Evolutionary conservation across 1,140 invertebrate genomes (phyloP).

Genomic region (Anastrepha ludens): DNA sequence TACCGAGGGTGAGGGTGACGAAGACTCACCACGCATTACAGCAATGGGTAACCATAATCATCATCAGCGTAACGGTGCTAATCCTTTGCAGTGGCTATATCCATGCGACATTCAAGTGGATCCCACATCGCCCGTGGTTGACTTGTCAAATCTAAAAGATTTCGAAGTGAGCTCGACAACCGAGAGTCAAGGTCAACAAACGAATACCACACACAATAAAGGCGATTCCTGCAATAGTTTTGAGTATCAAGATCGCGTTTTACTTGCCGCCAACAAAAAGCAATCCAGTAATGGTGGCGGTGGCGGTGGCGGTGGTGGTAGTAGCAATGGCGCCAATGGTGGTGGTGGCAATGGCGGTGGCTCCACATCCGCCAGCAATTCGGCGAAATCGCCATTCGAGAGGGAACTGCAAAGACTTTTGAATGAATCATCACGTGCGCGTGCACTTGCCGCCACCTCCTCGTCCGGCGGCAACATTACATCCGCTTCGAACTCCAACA

Average conservation of each 20-base stretch:
- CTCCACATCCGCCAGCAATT: slow-evolving; percentile 18
- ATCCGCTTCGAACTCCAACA: slow-evolving; percentile 55
- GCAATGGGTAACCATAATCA: slow-evolving; percentile 31
- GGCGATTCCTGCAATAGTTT: slow-evolving; percentile 81
- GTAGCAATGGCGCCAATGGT: background rate
- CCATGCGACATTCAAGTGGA: slow-evolving; percentile 79
- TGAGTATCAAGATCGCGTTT: slow-evolving; percentile 74
- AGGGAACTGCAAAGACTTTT: slow-evolving; percentile 84
- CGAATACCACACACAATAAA: slow-evolving; percentile 75
- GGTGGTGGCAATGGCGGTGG: slow-evolving; percentile 26
- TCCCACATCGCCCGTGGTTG: slow-evolving; percentile 67
- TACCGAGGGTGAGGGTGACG: slow-evolving; percentile 75
- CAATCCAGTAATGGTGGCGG: slow-evolving; percentile 61
- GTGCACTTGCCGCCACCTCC: slow-evolving; percentile 59
- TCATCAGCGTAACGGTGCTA: slow-evolving; percentile 59
- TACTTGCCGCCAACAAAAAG: slow-evolving; percentile 57
- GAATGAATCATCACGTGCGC: slow-evolving; percentile 76
- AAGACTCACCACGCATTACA: slow-evolving; percentile 71
- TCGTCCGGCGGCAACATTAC: slow-evolving; percentile 58
- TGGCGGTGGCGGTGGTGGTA: background rate
- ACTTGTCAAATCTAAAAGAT: slow-evolving; percentile 69
- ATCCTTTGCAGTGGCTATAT: slow-evolving; percentile 77
- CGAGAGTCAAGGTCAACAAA: slow-evolving; percentile 74
- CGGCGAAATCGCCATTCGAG: slow-evolving; percentile 79
- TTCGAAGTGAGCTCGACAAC: slow-evolving; percentile 73